Base-by-base conservation (phyloP, 2,113 vertebrate species). In the Megaceryle torquata region DNA sequence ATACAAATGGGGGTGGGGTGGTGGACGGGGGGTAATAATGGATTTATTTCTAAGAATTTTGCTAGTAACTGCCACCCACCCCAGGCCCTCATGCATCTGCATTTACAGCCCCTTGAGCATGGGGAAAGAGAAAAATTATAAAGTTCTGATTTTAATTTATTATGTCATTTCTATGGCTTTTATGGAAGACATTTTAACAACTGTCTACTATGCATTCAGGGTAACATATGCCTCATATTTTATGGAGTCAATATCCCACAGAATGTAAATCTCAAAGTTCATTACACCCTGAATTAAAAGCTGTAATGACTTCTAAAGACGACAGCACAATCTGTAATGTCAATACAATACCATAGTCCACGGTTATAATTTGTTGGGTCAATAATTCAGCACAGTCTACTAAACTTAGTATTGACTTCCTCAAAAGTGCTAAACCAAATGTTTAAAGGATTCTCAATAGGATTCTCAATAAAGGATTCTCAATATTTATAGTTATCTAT, bases 361-460 rank as follows among this genome's bases (percentile, higher is more conserved):
- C 7, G 19, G 61, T 50, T 85, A 41, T 91, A 92, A 94, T 87
- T 95, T 84, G 56, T 82, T 92, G 83, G 6, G 91, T 93, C 96
- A 96, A 84, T 94, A 95, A 97, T 76, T 96, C 91, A 91, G 57
- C 75, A 67, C 53, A 89, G 81, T 50, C 92, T 91, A 90, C 86
- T 94, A 91, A 91, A 86, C 74, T 70, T 86, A 57, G 37, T 16
- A 89, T 29, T 65, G 44, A 37, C 57, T 96, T 93, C 74, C 77
- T 96, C 80, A 84, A 87, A 87, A 93, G 83, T 0, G 1, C 83
- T 72, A 93, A 82, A 95, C 88, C 54, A 89, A 91, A 76, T 22
- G 83, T 69, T 88, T 86, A 19, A 95, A 80, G 91, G 50, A 48
- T 57, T 81, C 80, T 51, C 57, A 93, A 37, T 14, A 60, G 88